Conservation (phyloP, 2,797 vertebrate species). For the Antrozous pallidus region DNA sequence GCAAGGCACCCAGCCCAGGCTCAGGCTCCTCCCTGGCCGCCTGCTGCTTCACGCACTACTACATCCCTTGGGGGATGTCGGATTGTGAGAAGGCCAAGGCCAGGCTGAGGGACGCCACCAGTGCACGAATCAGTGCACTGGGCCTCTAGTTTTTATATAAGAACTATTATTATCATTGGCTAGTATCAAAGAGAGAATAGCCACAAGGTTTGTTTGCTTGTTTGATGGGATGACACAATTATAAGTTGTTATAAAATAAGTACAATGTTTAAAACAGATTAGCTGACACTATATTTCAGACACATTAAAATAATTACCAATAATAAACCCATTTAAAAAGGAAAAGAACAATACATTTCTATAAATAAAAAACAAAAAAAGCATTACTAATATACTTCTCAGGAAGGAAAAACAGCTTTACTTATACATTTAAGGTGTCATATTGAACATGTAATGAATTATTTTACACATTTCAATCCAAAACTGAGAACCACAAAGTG, state of each 20-base stretch:
- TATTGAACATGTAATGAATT: not conserved
- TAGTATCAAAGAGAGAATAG: not conserved
- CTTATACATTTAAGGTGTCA: not conserved
- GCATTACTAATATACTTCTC: not conserved
- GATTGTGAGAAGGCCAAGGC: too few species aligned
- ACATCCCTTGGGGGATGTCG: too few species aligned
- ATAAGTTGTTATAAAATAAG: slow-evolving; percentile 17
- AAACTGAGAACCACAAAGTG: slow-evolving; percentile 35
- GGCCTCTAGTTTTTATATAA: slow-evolving; percentile 12
- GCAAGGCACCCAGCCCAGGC: too few species aligned
- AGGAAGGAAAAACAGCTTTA: not conserved
- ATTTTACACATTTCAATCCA: slow-evolving; percentile 28
- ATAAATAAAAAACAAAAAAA: slow-evolving; percentile 38
- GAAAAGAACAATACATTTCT: not conserved
- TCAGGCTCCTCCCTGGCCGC: too few species aligned
- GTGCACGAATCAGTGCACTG: too few species aligned
- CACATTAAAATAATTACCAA: slow-evolving; percentile 44
- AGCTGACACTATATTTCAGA: slow-evolving; percentile 14
- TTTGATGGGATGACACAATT: slow-evolving; percentile 10
- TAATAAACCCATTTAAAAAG: slow-evolving; percentile 37
- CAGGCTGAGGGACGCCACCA: too few species aligned
- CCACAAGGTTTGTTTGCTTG: not conserved
- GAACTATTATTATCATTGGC: not conserved
- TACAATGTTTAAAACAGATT: slow-evolving; percentile 23
- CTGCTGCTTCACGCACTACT: too few species aligned